Base-by-base conservation (phyloP, 92 coral and sea anemone genomes). In the Palythoa grandis region DNA sequence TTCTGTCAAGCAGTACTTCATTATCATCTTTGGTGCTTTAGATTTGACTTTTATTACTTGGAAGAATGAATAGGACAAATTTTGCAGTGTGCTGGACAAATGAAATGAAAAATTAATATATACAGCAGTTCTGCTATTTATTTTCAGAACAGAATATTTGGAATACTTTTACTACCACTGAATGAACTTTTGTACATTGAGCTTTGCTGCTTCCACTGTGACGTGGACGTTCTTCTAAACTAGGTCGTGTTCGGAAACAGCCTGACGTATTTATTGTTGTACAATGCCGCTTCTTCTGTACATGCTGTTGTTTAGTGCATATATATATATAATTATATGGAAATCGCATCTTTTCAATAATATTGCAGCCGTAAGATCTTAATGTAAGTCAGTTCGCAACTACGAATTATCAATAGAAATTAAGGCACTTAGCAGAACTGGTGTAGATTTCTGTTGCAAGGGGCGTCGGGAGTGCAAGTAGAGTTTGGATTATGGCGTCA, bases 41-140 rank as follows among this genome's bases (percentile, higher is more conserved):
- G 39, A 11, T 39, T 23, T 78, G 29, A 19, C 60, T 23, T 79
- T 79, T 84, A 40, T 79, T 52, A 48, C 82, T 37, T 56, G 83
- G 52, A 82, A 68, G 79, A 86, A 91, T 69, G 76, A 85, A 85
- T 68, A 86, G 90, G 65, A 63, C 48, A 75, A 87, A 80, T 47
- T 65, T 85, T 87, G 85, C 90, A 77, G 85, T 43, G 24, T 43
- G 85, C 85, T 65, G 85, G 61, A 66, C 85, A 80, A 54, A 43
- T 63, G 63, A 43, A 80, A 79, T 82, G 88, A 84, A 82, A 90
- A 69, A 82, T 87, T 90, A 90, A 91, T 91, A 91, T 91, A 91
- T 91, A 87, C 89, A 79, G 91, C 91, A 77, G 93, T 75, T 79
- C 87, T 91, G 93, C 91, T 91, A 91, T 91, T 91, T 91, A 91